Conservation (phyloP, 2,797 vertebrate species). For the Lutjanus campechanus region DNA sequence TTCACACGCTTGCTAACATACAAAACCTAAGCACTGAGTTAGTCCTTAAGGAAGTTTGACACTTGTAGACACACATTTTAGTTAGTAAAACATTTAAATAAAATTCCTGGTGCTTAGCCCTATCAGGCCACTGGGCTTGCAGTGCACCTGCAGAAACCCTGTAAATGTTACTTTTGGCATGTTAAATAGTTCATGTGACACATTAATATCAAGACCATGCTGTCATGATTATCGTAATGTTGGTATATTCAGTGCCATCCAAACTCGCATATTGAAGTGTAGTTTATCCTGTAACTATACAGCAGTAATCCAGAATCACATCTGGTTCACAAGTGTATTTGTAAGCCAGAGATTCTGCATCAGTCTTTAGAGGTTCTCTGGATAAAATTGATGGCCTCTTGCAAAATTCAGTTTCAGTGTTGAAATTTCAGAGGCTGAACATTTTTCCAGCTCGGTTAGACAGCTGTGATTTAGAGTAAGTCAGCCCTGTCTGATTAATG, state of each 20-base stretch:
- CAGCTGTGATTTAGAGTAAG: slow-evolving; percentile 42
- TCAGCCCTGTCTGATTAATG: slow-evolving; percentile 48
- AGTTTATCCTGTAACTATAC: background rate
- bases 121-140: no score
- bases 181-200: background rate
- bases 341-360: slow-evolving; percentile 4
- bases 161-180: background rate
- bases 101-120: no score
- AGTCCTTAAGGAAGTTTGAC: no score
- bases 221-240: background rate
- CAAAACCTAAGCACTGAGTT: no score
- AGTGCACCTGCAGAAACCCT: no score
- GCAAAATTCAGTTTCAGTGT: slow-evolving; percentile 39
- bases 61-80: no score
- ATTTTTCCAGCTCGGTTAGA: slow-evolving; percentile 37
- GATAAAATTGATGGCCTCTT: slow-evolving; percentile 34
- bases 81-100: no score
- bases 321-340: slow-evolving; percentile 2
- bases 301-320: background rate
- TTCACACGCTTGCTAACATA: no score
- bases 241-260: background rate
- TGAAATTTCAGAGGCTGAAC: slow-evolving; percentile 28
- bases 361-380: slow-evolving; percentile 6
- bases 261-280: background rate
- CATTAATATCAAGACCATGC: background rate